Base-by-base conservation (phyloP, 2,888 invertebrate species). In the Sinotaia quadrata region DNA sequence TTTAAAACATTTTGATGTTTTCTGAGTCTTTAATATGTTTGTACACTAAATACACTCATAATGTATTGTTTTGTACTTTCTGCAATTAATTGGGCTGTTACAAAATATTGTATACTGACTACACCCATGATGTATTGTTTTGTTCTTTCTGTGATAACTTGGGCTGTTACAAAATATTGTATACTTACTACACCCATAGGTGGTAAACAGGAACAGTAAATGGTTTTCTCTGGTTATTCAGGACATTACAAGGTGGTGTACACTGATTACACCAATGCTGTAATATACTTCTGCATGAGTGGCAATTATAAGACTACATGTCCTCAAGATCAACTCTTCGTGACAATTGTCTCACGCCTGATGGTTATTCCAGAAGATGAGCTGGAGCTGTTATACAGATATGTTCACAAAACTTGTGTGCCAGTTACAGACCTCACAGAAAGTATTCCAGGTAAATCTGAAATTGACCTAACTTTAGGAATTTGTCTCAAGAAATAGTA, bases 261-360 rank as follows among this genome's bases (percentile, higher is more conserved):
- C 58, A 69, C 69, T 2, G 69, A 69, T 59, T 69, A 69, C 44
- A 62, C 58, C 2, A 33, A 65, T 27, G 52, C 69, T 1, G 69
- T 69, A 34, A 24, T 65, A 2, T 63, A 65, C 54, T 58, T 47
- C 49, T 69, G 69, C 31, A 21, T 65, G 18, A 34, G 44, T 1
- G 37, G 29, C 15, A 41, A 60, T 21, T 51, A 33, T 15, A 41
- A 63, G 10, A 37, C 18, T 15, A 27, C 52, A 2, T 69, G 69
- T 21, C 57, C 62, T 7, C 24, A 27, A 8, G 15, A 65, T 47
- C 33, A 34, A 36, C 31, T 51, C 18, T 65, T 37, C 12, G 54
- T 69, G 18, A 49, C 63, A 49, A 69, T 69, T n/a, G 5, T 69
- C 24, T 69, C 69, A 10, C 65, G 65, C 31, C 41, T n/a, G 27